Conservation (phyloP, 2,888 invertebrate species). For the Craniophora ligustri region DNA sequence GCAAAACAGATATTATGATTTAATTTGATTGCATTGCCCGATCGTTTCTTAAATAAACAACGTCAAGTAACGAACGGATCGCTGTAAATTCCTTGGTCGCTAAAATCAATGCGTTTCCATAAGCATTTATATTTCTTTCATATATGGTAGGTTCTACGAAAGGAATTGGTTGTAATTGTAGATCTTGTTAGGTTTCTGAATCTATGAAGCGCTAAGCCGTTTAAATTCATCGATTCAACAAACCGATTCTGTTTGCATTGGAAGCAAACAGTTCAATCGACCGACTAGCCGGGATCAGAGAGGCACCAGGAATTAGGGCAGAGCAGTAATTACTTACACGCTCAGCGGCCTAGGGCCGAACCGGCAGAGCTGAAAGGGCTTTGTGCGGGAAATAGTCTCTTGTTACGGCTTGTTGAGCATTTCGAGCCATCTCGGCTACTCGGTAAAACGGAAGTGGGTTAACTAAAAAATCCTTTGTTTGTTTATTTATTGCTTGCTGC, state of each 20-base stretch:
- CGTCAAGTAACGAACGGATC: no score
- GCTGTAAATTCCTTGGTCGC: no score
- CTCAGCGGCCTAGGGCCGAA: constrained; percentile 63
- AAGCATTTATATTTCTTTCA: no score
- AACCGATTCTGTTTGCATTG: constrained; percentile 56
- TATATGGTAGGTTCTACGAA: no score
- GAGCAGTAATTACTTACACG: constrained; percentile 79
- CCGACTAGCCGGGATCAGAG: constrained; percentile 60
- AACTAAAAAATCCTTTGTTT: constrained; percentile 48
- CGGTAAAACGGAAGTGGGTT: constrained; percentile 51
- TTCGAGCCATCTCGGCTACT: constrained; percentile 51
- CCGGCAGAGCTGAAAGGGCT: constrained; percentile 75
- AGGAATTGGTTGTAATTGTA: no score
- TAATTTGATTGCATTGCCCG: no score
- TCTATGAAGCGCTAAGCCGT: constrained; percentile 31
- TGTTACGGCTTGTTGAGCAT: constrained; percentile 75
- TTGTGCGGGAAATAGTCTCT: constrained; percentile 71
- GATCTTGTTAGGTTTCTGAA: no score
- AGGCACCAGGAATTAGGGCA: constrained; percentile 76
- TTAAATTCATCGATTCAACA: constrained; percentile 50
- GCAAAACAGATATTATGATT: no score
- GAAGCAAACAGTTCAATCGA: constrained; percentile 67
- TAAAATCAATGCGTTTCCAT: no score
- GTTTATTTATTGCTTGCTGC: constrained; percentile 35
- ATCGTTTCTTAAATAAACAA: no score